phyloP scores from a whole-genome alignment of 2,113 vertebrate genomes.

The Marcusenius ussheri region DNA sequence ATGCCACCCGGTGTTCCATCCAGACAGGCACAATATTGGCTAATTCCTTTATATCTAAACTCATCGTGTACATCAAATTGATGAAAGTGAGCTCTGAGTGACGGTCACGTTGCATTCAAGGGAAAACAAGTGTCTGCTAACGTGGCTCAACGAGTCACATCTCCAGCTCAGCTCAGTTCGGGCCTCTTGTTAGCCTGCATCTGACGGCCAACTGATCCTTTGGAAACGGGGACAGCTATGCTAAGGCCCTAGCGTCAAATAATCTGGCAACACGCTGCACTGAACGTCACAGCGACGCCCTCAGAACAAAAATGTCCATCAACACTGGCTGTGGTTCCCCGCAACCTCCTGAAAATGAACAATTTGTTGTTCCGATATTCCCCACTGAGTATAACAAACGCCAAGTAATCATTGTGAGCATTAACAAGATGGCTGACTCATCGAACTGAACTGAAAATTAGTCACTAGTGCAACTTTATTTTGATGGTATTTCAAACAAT shows the following conservation, averaged over 20 bases:
- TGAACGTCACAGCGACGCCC: neutral
- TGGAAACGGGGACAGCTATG: neutral
- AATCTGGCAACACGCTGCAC: neutral
- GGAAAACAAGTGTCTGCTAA: neutral
- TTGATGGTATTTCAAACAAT: neutral
- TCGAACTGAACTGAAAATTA: neutral
- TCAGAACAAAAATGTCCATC: neutral
- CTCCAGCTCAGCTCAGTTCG: neutral
- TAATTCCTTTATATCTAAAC: neutral
- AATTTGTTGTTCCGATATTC: neutral
- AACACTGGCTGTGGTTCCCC: neutral
- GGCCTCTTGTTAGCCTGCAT: neutral
- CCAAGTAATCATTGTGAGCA: neutral
- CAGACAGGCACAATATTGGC: neutral
- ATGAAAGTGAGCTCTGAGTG: neutral
- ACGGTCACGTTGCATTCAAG: neutral
- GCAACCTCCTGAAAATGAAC: neutral
- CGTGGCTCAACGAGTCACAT: neutral
- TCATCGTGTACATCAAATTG: neutral
- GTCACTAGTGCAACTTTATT: neutral
- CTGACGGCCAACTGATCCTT: neutral
- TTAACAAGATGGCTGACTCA: neutral
- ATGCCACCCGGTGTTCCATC: neutral
- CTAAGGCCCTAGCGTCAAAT: neutral
- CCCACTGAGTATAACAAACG: neutral